These are phyloP conservation scores for Pseudochaenichthys georgianus DNA, from an alignment of 2,797 vertebrate genomes.

Conservation along the genomic window DNA sequence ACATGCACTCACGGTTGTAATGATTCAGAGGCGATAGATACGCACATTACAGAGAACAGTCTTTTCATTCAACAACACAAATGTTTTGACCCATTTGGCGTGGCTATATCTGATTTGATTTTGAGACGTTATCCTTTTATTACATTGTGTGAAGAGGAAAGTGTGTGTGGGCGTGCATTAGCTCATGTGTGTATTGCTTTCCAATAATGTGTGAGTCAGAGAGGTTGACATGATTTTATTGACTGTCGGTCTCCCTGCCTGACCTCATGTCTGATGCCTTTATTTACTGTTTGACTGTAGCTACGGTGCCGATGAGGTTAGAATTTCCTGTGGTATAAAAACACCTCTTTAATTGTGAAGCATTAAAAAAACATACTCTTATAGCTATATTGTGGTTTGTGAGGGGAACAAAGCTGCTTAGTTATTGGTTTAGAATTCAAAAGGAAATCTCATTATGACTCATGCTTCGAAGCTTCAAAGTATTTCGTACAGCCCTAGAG, in stretches of 20 bases:
- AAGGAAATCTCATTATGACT: too few species aligned
- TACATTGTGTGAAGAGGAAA: conserved; percentile 1
- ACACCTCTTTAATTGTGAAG: neutral
- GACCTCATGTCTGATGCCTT: conserved; percentile 33
- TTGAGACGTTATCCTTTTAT: neutral
- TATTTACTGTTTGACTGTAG: conserved; percentile 48
- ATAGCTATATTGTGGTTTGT: neutral
- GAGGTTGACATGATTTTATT: conserved; percentile 53
- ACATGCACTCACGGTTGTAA: conserved; percentile 10
- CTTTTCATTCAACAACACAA: conserved; percentile 1
- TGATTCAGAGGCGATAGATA: conserved; percentile 41
- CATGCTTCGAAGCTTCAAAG: too few species aligned
- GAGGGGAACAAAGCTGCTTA: neutral
- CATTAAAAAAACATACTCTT: neutral
- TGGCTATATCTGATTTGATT: neutral
- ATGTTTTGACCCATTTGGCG: neutral
- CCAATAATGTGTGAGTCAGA: conserved; percentile 43
- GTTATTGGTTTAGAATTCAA: too few species aligned
- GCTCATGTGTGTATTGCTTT: conserved; percentile 20
- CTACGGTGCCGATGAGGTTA: conserved; percentile 16
- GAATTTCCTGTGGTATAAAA: conserved; percentile 8
- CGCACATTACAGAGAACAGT: conserved; percentile 18
- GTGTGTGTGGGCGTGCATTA: conserved; percentile 3
- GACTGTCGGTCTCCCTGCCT: conserved; percentile 43
- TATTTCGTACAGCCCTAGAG: too few species aligned